Evolutionary conservation across 1,140 invertebrate genomes (phyloP).

Genomic region (Brachionus rotundiformis): DNA sequence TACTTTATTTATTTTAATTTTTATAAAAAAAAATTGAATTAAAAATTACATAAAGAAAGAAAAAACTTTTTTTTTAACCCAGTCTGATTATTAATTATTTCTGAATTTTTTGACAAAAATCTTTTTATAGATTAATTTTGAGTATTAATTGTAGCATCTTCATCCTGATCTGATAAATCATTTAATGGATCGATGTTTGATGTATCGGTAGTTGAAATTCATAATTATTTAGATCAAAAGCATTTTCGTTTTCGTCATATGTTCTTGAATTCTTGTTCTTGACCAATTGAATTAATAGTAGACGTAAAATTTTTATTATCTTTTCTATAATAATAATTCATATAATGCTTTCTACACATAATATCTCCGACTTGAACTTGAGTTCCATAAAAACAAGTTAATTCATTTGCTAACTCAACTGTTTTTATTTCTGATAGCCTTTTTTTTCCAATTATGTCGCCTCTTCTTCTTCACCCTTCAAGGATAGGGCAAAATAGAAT

Average conservation of each 20-base stretch:
- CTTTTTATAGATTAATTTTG: conserved; percentile 8
- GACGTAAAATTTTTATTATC: background rate
- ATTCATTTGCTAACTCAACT: conserved; percentile 27
- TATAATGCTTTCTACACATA: conserved; percentile 17
- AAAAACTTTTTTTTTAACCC: background rate
- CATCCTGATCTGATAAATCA: conserved; percentile 15
- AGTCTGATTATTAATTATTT: background rate
- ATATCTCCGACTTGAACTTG: conserved; percentile 22
- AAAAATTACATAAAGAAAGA: too few relatives aligned
- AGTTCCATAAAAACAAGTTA: conserved; percentile 25
- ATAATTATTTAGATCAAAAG: conserved; percentile 26
- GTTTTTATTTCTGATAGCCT: conserved; percentile 16
- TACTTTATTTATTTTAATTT: too few relatives aligned
- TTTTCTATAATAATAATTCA: conserved; percentile 13
- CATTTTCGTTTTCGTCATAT: conserved; percentile 7
- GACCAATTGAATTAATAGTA: conserved; percentile 22
- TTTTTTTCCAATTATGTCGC: conserved; percentile 17
- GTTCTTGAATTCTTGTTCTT: conserved; percentile 27
- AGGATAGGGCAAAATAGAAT: conserved; percentile 17
- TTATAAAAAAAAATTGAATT: too few relatives aligned
- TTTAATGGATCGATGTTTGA: conserved; percentile 11
- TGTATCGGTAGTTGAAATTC: background rate
- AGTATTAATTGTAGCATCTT: conserved; percentile 13
- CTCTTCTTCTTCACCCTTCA: background rate
- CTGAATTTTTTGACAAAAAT: background rate